These are phyloP conservation scores for pig (Sus scrofa) DNA, from an alignment of 2,113 vertebrate species.

Conservation along the genomic window T2T-Sscrofa CM000814.6:113829501-113830000, in stretches of 20 bases:
- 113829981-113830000: background rate
- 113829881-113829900: background rate
- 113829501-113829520: background rate
- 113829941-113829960: background rate
- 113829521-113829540: background rate
- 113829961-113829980: background rate
- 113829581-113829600: background rate
- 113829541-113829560: background rate
- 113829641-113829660: background rate
- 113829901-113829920: background rate
- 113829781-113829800: background rate
- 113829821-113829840: background rate
- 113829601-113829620: background rate
- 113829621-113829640: background rate
- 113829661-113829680: background rate
- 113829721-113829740: background rate
- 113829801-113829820: background rate
- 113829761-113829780: background rate
- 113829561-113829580: background rate
- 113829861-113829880: background rate
- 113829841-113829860: background rate
- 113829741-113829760: background rate
- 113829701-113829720: background rate
- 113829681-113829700: background rate
- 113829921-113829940: background rate